Percentiles rank a stretch among this genome's conserved stretches.
These are phyloP conservation scores for Epistrophella euchroma DNA, from an alignment of 2,888 invertebrate species.

Conservation along the genomic window DNA sequence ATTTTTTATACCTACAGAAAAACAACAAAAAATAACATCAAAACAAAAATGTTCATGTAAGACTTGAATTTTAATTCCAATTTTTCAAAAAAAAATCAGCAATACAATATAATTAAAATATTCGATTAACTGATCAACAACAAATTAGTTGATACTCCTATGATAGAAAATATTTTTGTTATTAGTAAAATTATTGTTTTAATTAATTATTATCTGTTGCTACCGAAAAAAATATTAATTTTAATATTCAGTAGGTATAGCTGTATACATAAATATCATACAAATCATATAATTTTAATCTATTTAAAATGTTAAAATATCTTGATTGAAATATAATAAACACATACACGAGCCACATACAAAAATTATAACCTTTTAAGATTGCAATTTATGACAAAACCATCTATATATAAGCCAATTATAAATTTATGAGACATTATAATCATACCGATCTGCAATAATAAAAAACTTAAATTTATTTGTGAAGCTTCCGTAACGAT, in stretches of 20 bases:
- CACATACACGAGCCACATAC: not conserved
- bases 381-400: constrained; percentile 33
- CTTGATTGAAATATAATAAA: not conserved
- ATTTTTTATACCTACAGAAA: no score
- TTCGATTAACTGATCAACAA: constrained; percentile 7
- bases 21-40: no score
- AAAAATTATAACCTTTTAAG: constrained; percentile 2
- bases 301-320: constrained; percentile 13
- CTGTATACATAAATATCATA: not conserved
- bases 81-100: not conserved
- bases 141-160: constrained; percentile 34
- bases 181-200: not conserved
- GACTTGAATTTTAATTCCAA: not conserved
- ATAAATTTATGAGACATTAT: constrained; percentile 26
- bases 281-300: constrained; percentile 14
- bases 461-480: no score
- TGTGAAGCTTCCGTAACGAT: constrained; percentile 34
- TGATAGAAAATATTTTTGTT: not conserved
- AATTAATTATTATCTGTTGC: not conserved
- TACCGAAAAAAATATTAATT: constrained; percentile 2
- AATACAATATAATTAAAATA: constrained; percentile 16
- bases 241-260: not conserved
- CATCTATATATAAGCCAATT: constrained; percentile 13
- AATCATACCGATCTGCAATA: constrained; percentile 7
- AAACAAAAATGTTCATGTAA: not conserved